Evolutionary conservation across 2,113 vertebrate species (phyloP), one percentile per base, ranked within the genome.

Genomic region (Petrocephalus microphthalmus): DNA sequence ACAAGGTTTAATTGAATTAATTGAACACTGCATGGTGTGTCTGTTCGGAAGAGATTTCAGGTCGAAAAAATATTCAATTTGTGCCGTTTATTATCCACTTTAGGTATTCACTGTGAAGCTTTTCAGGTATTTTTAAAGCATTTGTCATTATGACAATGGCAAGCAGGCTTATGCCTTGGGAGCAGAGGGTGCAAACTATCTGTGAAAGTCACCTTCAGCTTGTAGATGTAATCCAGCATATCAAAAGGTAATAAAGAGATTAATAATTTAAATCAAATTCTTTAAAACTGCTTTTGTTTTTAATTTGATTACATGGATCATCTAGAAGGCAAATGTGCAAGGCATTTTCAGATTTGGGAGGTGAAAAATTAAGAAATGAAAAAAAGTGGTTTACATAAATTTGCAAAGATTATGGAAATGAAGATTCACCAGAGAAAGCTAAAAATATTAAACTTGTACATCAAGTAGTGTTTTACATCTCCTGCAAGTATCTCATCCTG

Each of bases 21-120:
- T 87, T 85, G 78, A 87, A 87, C 81, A 64, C 22, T 82, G 17
- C 67, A 88, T 86, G 85, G 49, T 52, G 57, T 17, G 83, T 89
- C 89, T 91, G 89, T 86, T 90, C 52, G 74, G 82, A 71, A 51
- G 87, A 91, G 88, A 91, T 90, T 89, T 84, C 57, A 89, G 56
- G 89, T 78, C 85, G 64, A 37, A 86, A 56, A 86, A 89, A 57
- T 33, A 86, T 57, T 56, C 88, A 54, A 47, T 84, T 54, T 74
- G 57, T 88, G 86, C 33, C 49, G 49, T 33, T 84, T 49, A 85
- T 51, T 67, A 88, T 85, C 49, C 88, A 52, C 78, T 83, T 82
- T 56, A 82, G 71, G 64, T 51, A 88, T 82, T 60, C 78, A 15
- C 42, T 49, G 87, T 47, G 22, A 88, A 84, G 67, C 47, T 19